phyloP scores from a whole-genome alignment of 2,888 invertebrate genomes.

The Stratiomys singularior region DNA sequence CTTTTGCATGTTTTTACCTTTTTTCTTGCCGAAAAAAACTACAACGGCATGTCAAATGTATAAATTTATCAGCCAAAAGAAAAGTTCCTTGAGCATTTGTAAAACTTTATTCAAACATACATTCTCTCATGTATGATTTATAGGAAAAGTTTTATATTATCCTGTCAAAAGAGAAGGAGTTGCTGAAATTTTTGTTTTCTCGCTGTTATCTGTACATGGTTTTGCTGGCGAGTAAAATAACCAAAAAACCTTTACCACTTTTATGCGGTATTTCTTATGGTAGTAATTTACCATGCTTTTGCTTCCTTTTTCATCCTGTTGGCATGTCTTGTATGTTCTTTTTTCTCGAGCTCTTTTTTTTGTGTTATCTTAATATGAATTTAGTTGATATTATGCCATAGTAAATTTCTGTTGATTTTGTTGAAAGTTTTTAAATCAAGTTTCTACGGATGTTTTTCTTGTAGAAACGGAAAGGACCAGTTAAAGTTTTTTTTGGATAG shows the following conservation, averaged over 20 bases:
- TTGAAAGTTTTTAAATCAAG: constrained; percentile 38
- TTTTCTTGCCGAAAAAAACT: too few relatives aligned
- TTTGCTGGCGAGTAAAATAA: neutral
- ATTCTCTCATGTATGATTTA: neutral
- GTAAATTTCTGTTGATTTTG: constrained; percentile 25
- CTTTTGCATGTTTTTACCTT: too few relatives aligned
- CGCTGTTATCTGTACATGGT: neutral
- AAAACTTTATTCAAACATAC: too few relatives aligned
- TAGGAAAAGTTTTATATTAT: constrained; percentile 35
- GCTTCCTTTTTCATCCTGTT: neutral
- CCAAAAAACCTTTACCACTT: too few relatives aligned
- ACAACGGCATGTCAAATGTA: too few relatives aligned
- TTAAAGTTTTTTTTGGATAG: too few relatives aligned
- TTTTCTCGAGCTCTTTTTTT: neutral
- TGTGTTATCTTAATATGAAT: neutral
- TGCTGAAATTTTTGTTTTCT: neutral
- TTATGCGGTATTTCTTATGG: neutral
- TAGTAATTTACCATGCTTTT: neutral
- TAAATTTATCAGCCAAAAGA: too few relatives aligned
- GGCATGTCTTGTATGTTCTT: neutral
- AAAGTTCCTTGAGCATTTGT: too few relatives aligned
- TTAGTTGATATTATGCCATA: constrained; percentile 37
- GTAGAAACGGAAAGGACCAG: too few relatives aligned
- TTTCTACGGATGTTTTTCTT: constrained; percentile 27
- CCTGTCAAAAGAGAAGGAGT: constrained; percentile 15